Evolutionary conservation across 2,797 vertebrate species (phyloP).

Genomic region (Coluber constrictor): DNA sequence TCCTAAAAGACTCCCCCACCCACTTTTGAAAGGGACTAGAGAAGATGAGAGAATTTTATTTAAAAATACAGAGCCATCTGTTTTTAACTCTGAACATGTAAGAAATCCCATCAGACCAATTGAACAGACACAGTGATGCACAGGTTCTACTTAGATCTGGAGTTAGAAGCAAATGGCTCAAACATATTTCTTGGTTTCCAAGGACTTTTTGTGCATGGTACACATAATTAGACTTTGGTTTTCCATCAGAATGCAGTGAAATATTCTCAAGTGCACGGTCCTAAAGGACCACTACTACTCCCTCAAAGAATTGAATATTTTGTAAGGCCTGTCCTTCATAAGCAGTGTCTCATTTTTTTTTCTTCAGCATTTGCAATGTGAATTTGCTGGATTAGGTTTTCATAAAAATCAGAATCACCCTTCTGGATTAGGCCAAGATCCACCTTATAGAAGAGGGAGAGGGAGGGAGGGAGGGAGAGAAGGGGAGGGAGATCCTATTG

Average conservation of each 20-base stretch:
- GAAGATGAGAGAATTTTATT: neutral
- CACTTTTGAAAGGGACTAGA: neutral
- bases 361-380: neutral
- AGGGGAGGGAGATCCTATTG: neutral
- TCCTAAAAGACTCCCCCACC: neutral
- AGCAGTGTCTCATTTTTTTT: neutral
- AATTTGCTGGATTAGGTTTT: neutral
- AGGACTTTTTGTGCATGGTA: neutral
- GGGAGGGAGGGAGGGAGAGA: neutral
- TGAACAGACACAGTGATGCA: neutral
- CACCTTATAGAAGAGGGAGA: neutral
- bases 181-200: no score
- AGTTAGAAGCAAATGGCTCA: neutral
- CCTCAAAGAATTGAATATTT: neutral
- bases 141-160: neutral
- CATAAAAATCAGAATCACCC: neutral
- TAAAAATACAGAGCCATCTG: neutral
- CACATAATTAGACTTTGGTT: neutral
- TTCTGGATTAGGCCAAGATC: neutral
- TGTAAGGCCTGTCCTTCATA: neutral
- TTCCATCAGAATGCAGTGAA: neutral
- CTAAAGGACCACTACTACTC: neutral
- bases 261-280: no score
- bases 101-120: neutral
- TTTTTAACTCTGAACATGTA: neutral